Conservation (phyloP, 2,888 invertebrate species). For the Isoperla grammatica region DNA sequence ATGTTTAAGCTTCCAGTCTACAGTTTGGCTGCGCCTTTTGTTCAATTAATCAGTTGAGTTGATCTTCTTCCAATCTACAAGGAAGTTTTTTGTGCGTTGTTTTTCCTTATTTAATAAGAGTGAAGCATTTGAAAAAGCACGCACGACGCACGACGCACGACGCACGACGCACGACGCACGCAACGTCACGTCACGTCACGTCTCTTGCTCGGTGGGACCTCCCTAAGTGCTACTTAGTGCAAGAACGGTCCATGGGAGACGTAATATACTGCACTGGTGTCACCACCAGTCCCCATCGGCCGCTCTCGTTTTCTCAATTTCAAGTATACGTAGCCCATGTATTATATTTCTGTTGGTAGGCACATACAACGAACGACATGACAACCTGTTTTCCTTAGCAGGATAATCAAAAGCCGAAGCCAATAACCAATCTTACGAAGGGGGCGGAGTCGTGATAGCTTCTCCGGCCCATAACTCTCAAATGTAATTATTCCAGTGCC, state of each 20-base stretch:
- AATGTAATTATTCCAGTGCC: conserved; percentile 27
- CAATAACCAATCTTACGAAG: conserved; percentile 25
- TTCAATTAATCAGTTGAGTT: conserved; percentile 25
- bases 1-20: not conserved
- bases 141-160: too few species aligned
- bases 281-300: not conserved
- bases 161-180: too few species aligned
- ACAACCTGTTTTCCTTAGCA: conserved; percentile 15
- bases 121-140: conserved; percentile 9
- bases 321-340: not conserved
- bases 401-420: conserved; percentile 24
- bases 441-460: conserved; percentile 21
- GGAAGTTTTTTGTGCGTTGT: not conserved
- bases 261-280: too few species aligned
- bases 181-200: not conserved
- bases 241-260: too few species aligned
- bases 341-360: too few species aligned
- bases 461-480: conserved; percentile 27
- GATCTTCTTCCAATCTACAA: conserved; percentile 25
- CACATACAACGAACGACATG: too few species aligned
- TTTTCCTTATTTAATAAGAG: conserved; percentile 6
- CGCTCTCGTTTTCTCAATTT: not conserved
- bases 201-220: conserved; percentile 10
- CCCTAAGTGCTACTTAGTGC: not conserved
- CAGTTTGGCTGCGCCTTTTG: conserved; percentile 18